Base-by-base conservation (phyloP, 2,888 invertebrate species). In the Branchellion lobata region DNA sequence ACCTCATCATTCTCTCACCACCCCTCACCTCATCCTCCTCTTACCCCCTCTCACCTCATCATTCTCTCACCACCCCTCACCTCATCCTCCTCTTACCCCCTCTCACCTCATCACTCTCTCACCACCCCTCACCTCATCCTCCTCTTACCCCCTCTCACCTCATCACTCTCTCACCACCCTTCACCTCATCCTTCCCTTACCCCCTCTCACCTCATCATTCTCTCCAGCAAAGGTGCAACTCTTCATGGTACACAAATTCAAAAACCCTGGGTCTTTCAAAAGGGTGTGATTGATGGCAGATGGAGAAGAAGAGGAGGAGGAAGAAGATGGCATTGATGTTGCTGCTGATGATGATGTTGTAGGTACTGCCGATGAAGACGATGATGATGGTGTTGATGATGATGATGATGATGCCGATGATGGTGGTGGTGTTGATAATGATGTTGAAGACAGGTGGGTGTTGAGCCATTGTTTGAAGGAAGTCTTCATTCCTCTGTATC, bases 181-280 rank as follows among this genome's bases (percentile, higher is more conserved):
- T 65, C 3, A 29, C 8, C 5, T 29, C 36, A 14, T 75, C 24
- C 47, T 51, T n/a, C 27, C 11, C 40, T 47, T 21, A 51, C 5
- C 53, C 31, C 8, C 27, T 21, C 5, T 27, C 61, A 78, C 71
- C 77, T 77, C 77, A 85, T 96, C 96, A 47, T 91, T 90, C 65
- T 93, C 92, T 0, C 96, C 96, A 24, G 94, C 95, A 88, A 96
- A 97, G 82, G 92, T 93, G 85, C 96, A 95, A 82, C 95, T 95
- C 89, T 97, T 97, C 94, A 97, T 95, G 0, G 97, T 97, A 86
- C 96, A 96, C 0, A 94, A 94, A 87, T 96, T 96, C 85, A 94
- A 94, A 87, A 96, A 97, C 82, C 94, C 93, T 73, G 92, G 91
- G 86, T 95, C 94, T 87, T 94, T 93, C 88, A 96, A 36, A 21